Conservation (phyloP, 2,888 invertebrate species). For the Aelia acuminata region DNA sequence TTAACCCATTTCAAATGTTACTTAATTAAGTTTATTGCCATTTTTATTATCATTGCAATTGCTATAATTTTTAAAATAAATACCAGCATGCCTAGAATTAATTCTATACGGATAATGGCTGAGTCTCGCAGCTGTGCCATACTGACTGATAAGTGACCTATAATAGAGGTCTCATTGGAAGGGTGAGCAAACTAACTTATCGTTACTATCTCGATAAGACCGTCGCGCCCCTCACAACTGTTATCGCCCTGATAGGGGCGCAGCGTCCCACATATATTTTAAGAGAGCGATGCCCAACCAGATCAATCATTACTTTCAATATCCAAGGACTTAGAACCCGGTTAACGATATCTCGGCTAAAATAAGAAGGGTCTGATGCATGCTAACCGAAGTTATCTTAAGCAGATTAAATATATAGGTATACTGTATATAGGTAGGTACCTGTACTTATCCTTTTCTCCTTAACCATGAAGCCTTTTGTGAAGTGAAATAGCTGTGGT, state of each 20-base stretch:
- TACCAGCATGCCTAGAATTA: no score
- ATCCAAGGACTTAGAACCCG: neutral
- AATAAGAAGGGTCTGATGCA: no score
- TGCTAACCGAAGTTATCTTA: no score
- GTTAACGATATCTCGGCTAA: neutral
- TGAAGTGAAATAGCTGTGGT: no score
- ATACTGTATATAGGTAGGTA: no score
- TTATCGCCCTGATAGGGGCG: neutral
- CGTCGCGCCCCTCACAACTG: neutral
- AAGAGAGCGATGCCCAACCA: neutral
- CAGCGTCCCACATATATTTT: neutral
- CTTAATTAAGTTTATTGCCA: no score
- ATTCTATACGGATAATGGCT: neutral
- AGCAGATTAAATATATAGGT: no score
- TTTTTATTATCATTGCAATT: no score
- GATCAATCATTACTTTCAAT: neutral
- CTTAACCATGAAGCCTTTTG: no score
- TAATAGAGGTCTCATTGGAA: neutral
- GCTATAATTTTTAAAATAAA: no score
- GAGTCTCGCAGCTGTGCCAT: neutral
- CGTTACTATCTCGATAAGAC: neutral
- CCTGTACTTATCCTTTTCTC: no score
- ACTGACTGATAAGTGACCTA: conserved; percentile 22
- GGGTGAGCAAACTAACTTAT: conserved; percentile 22
- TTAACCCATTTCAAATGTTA: no score